These are phyloP conservation scores for Microhierax caerulescens DNA, from an alignment of 2,797 vertebrate species.

Conservation along the genomic window DNA sequence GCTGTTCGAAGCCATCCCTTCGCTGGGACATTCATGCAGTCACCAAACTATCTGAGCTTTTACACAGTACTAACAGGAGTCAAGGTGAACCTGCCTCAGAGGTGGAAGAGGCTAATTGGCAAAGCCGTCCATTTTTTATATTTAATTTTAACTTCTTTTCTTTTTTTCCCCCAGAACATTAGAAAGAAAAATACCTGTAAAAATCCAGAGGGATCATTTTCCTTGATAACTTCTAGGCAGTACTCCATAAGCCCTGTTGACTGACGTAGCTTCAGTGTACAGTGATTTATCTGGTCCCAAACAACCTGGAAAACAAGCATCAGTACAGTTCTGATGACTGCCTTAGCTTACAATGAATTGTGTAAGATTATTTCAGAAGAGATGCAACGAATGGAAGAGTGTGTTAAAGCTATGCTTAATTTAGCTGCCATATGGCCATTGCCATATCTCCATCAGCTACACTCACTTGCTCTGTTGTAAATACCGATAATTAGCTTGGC, in stretches of 20 bases:
- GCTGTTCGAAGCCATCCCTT: neutral
- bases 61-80: neutral
- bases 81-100: neutral
- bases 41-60: neutral
- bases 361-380: constrained; percentile 1
- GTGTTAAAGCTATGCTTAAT: constrained; percentile 48
- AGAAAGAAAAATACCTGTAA: constrained; percentile 83
- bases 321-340: neutral
- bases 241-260: constrained; percentile 98
- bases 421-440: constrained; percentile 55
- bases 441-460: constrained; percentile 14
- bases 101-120: neutral
- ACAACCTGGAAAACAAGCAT: constrained; percentile 83
- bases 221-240: constrained; percentile 95
- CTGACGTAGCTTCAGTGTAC: constrained; percentile 95
- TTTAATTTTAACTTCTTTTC: neutral
- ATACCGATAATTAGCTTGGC: constrained; percentile 59
- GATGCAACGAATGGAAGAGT: neutral
- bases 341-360: neutral
- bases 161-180: neutral
- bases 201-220: constrained; percentile 96
- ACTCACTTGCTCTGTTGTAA: constrained; percentile 37
- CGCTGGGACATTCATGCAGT: neutral
- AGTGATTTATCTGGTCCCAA: constrained; percentile 98
- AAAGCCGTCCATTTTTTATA: neutral